Conservation (phyloP, 2,888 invertebrate species). For the Euzophera pinguis region DNA sequence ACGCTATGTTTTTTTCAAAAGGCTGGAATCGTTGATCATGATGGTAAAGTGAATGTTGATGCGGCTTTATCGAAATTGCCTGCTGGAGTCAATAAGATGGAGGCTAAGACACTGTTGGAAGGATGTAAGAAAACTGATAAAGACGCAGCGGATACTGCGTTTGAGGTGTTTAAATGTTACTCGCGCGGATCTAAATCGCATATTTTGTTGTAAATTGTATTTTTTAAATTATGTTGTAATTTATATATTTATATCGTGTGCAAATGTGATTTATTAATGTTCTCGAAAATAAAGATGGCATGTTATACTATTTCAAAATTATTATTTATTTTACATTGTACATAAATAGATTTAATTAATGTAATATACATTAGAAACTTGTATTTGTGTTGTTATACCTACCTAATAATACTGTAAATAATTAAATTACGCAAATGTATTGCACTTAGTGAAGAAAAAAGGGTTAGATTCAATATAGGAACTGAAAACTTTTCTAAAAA, state of each 20-base stretch:
- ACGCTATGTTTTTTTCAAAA: conserved; percentile 69
- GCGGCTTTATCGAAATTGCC: conserved; percentile 59
- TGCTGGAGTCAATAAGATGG: conserved; percentile 49
- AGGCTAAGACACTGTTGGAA: conserved; percentile 55
- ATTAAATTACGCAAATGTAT: too few relatives aligned
- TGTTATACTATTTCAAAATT: too few relatives aligned
- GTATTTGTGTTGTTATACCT: too few relatives aligned
- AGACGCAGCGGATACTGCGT: conserved; percentile 58
- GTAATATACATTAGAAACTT: too few relatives aligned
- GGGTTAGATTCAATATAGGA: too few relatives aligned
- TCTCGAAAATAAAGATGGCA: too few relatives aligned
- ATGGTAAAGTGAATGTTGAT: conserved; percentile 64
- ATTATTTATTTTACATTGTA: too few relatives aligned
- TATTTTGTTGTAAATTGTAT: conserved; percentile 24
- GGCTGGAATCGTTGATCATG: conserved; percentile 46
- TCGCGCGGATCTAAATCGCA: conserved; percentile 55
- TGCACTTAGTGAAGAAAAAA: too few relatives aligned
- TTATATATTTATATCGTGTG: background rate
- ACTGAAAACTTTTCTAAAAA: too few relatives aligned
- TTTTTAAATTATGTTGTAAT: background rate
- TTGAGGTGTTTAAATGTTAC: conserved; percentile 67
- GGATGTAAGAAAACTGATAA: conserved; percentile 62
- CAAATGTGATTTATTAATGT: too few relatives aligned
- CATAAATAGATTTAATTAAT: too few relatives aligned
- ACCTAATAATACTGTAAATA: too few relatives aligned